A percentile compares a stretch with the other conserved stretches of the same genome.
phyloP scores from a whole-genome alignment of 2,888 invertebrate species.

The Melieria picta region DNA sequence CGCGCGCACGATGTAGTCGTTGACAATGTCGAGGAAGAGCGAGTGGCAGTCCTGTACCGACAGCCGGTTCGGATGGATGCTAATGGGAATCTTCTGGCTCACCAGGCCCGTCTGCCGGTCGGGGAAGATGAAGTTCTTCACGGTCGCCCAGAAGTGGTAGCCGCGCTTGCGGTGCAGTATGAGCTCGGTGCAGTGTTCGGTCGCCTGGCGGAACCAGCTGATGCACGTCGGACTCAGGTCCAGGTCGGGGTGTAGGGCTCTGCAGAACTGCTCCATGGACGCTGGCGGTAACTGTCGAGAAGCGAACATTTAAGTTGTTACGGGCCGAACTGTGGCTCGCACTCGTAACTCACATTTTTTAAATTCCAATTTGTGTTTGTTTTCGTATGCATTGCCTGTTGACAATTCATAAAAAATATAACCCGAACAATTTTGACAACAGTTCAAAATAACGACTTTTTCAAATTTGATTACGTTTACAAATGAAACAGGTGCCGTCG shows the following conservation, averaged over 20 bases:
- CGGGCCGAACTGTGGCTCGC: not conserved
- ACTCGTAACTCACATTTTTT: constrained; percentile 27
- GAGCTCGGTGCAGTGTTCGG: constrained; percentile 44
- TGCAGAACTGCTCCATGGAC: constrained; percentile 46
- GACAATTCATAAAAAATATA: constrained; percentile 29
- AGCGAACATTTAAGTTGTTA: not conserved
- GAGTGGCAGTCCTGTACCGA: constrained; percentile 45
- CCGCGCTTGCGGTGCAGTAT: constrained; percentile 28
- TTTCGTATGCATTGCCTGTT: constrained; percentile 32
- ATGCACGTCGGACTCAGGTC: constrained; percentile 43
- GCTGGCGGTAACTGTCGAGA: constrained; percentile 34
- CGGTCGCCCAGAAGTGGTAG: constrained; percentile 42
- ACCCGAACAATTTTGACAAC: not conserved
- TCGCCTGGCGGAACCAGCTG: constrained; percentile 48
- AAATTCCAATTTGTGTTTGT: constrained; percentile 26
- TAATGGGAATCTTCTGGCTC: constrained; percentile 44
- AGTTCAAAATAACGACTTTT: not conserved
- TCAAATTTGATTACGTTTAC: too few species aligned
- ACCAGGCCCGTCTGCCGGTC: constrained; percentile 42
- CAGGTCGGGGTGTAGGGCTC: constrained; percentile 41
- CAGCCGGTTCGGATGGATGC: constrained; percentile 45
- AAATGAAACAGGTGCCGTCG: too few species aligned
- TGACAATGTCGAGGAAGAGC: constrained; percentile 44
- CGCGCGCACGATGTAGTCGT: constrained; percentile 46
- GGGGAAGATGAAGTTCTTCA: constrained; percentile 49